Evolutionary conservation across 1,140 invertebrate species (phyloP), one percentile per base, ranked within the genome.

Genomic region (Branchinecta lynchi): DNA sequence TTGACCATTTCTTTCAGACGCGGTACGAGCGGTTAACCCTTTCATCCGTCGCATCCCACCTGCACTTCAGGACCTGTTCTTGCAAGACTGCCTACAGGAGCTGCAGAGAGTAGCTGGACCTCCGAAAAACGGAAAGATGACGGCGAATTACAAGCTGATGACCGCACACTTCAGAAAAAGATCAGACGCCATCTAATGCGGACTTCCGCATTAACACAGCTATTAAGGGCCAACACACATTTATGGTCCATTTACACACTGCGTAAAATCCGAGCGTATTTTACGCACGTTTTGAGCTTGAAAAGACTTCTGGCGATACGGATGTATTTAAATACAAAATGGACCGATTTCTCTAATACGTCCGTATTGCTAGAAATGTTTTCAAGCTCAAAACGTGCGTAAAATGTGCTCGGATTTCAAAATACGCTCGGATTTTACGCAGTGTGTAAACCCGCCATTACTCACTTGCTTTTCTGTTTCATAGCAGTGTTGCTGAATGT

Each of bases 21-120:
- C 87, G 43, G 80, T 86, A 0, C 80, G 79, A 70, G 87, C 89
- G 0, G 84, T 91, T 7, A 89, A 88, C 75, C 89, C 89, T 0
- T 91, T 90, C 74, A 74, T 88, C 65, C 77, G 81, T 6, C 77
- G 83, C 43, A 85, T 92, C 70, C 86, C 88, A 0, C 73, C 79
- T 0, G 76, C 82, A 0, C 71, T 86, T 6, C 83, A 84, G 60
- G 80, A 86, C n/a, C 81, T 85, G 3, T 91, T 86, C 74, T 78
- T 79, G 43, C 75, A 77, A 20, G 79, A 81, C 45, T 72, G 81
- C 20, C 71, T 80, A 5, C 71, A 72, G 17, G 78, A 80, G 74
- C 73, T 82, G 3, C 69, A 70, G 6, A 71, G 72, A 9, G 66
- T 75, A 8, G 72, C 73, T 66, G 68, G 69, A 3, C 70, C 72